Percentiles rank a stretch among this genome's conserved stretches.
These are phyloP conservation scores for Drosophila virilis DNA, from an alignment of 1,140 invertebrate species.

Conservation along the genomic window DNA sequence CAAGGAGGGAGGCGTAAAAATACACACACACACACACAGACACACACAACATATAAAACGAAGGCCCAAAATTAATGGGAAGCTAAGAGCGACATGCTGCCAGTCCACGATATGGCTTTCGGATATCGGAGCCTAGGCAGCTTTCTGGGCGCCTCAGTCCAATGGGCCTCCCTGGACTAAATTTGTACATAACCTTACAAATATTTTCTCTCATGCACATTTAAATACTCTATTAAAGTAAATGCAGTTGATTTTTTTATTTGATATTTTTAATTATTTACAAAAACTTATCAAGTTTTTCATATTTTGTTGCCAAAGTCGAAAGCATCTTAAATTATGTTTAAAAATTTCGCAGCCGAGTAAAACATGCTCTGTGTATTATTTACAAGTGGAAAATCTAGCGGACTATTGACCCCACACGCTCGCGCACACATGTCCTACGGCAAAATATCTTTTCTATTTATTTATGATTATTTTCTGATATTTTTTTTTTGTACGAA, in stretches of 20 bases:
- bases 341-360: slow-evolving; percentile 3
- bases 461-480: slow-evolving; percentile 23
- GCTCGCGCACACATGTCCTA: slow-evolving; percentile 3
- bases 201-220: neutral
- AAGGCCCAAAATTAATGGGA: slow-evolving; percentile 21
- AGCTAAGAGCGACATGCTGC: slow-evolving; percentile 27
- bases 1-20: slow-evolving; percentile 23
- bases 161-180: neutral
- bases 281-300: no score
- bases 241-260: no score
- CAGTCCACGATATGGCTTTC: slow-evolving; percentile 18
- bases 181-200: neutral
- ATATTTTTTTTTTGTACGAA: neutral
- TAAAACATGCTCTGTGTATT: slow-evolving; percentile 17
- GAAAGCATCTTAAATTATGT: no score
- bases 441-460: slow-evolving; percentile 29
- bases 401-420: slow-evolving; percentile 3
- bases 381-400: slow-evolving; percentile 42
- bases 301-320: no score
- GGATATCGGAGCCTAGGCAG: slow-evolving; percentile 9
- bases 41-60: slow-evolving; percentile 18
- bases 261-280: no score
- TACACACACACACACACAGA: neutral
- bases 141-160: neutral
- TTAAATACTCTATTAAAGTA: neutral